Evolutionary conservation across 2,113 vertebrate genomes (phyloP).

Genomic region (Pluvianellus socialis): DNA sequence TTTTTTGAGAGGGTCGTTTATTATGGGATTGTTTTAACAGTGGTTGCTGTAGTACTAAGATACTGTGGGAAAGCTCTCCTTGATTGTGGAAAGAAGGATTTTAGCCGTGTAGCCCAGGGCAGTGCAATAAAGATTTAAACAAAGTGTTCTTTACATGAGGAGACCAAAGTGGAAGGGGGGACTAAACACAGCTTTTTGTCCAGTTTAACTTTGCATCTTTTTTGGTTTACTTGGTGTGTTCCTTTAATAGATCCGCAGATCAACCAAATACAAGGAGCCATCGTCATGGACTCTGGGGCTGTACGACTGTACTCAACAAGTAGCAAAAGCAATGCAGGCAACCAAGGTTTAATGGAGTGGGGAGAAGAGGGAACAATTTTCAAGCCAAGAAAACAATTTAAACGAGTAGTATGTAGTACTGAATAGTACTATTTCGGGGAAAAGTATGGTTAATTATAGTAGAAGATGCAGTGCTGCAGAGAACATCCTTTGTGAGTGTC

Average conservation of each 20-base stretch:
- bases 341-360: neutral
- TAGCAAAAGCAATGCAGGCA: neutral
- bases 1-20: neutral
- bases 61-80: neutral
- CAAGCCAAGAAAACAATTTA: neutral
- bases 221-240: neutral
- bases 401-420: neutral
- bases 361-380: neutral
- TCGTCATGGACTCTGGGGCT: neutral
- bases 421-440: neutral
- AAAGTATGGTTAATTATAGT: neutral
- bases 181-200: neutral
- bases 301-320: neutral
- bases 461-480: neutral
- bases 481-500: neutral
- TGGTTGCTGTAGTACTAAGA: neutral
- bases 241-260: neutral
- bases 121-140: neutral
- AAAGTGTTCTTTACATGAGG: neutral
- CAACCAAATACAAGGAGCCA: rapidly evolving
- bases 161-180: neutral
- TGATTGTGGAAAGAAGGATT: neutral
- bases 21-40: neutral
- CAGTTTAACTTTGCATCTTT: neutral
- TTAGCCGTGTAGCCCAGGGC: neutral